Evolutionary conservation across 2,797 vertebrate species (phyloP), one percentile per base, ranked within the genome.

Genomic region (Loris lydekkerianus): DNA sequence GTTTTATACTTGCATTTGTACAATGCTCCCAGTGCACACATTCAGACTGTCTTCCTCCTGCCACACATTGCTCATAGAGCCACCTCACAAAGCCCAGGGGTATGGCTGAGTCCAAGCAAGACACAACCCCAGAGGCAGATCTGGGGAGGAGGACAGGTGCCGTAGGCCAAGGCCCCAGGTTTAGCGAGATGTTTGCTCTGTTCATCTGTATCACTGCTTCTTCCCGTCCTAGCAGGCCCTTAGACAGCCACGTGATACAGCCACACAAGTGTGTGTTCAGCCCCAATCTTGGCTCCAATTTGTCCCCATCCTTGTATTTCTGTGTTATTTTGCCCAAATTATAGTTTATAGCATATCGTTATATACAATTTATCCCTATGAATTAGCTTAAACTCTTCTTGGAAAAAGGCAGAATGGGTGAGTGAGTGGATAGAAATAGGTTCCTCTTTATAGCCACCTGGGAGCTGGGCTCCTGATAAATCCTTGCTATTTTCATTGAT

Each of bases 1-100:
- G 37, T 76, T 76, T 89, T 92, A 65, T 29, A 53, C 49, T 86
- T 80, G 60, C 37, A 15, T 94, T 95, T 97, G 58, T 15, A 78
- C 1, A 31, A 25, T 34, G 7, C 61, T 92, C 75, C 58, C 46
- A 29, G 67, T 17, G 21, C 23, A 67, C 9, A 4, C 13, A 31
- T 17, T 49, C 34, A 86, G 15, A 6, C 56, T 37, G 61, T n/a
- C 43, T 76, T 67, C 14, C 15, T 4, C 25, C 27, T 75, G 49
- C 31, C 23, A 43, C 27, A 7, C 9, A 37, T 1, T 25, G 43
- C n/a, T 72, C 3, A 29, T 0, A 60, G 46, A 63, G 53, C n/a
- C n/a, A 46, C 9, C 13, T 25, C 46, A 49, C 2, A 40, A 81
- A 69, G 43, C 43, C n/a, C 83, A n/a, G 10, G 7, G 23, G 31